Conservation (phyloP, 2,888 invertebrate species). For the Meteorus cinctellus region DNA sequence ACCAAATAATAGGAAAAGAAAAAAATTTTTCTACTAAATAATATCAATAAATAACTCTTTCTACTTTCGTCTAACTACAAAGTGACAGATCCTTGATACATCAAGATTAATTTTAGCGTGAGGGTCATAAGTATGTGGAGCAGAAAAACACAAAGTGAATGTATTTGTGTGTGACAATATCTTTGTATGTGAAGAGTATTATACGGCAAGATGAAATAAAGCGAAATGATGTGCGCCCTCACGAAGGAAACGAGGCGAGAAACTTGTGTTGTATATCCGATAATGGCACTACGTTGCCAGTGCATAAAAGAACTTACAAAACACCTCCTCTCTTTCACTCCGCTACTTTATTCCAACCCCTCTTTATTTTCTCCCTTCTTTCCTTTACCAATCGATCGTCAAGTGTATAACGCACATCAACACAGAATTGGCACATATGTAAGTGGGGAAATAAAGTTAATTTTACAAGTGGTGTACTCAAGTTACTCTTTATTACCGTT, state of each 20-base stretch:
- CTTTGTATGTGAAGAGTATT: neutral
- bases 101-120: slow-evolving; percentile 12
- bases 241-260: slow-evolving; percentile 34
- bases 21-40: neutral
- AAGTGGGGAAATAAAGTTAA: neutral
- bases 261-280: slow-evolving; percentile 30
- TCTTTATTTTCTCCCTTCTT: neutral
- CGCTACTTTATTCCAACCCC: neutral
- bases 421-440: slow-evolving; percentile 8
- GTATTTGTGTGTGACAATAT: neutral
- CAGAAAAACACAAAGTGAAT: slow-evolving; percentile 20
- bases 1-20: too few relatives aligned
- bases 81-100: neutral
- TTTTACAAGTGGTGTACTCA: neutral
- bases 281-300: slow-evolving; percentile 27
- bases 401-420: slow-evolving; percentile 8
- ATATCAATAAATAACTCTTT: neutral
- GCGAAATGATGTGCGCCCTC: slow-evolving; percentile 27
- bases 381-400: slow-evolving; percentile 25
- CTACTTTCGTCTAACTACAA: neutral
- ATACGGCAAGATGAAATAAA: slow-evolving; percentile 26
- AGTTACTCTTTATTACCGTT: neutral
- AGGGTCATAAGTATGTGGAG: slow-evolving; percentile 25
- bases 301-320: slow-evolving; percentile 31
- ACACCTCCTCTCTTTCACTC: neutral